Evolutionary conservation across 53 echinoderm and acorn worm species (phyloP), one percentile per base, ranked within the genome.

Genomic region (Stichopus horrens): DNA sequence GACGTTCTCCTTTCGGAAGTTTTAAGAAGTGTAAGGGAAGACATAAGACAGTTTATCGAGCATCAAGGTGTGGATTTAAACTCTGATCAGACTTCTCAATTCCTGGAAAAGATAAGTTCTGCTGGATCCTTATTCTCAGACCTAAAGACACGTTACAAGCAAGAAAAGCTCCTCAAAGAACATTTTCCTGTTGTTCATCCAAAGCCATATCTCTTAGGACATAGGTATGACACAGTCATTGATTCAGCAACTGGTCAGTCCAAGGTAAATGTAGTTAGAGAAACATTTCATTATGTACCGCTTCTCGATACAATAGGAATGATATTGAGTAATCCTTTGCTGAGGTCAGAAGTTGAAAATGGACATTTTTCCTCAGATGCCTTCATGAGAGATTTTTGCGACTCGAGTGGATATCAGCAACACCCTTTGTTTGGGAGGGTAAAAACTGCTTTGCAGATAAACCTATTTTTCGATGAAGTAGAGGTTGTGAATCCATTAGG

Each of bases 401-500:
- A 79, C 54, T 53, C 54, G 5, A 13, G 54, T 13, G 54, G n/a
- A 20, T 79, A 14, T 0, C 14, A 79, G 56, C 11, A 10, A 53
- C 55, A 55, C 16, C 79, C 57, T 6, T 13, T 54, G 6, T 79
- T 79, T 55, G 18, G 54, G 18, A 14, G 9, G 14, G 20, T 14
- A 54, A 79, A 79, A 18, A 18, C 21, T 83, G 88, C 88, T 23
- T 60, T 92, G 19, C 65, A 90, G 52, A 76, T 90, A 23, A 86
- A 90, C 51, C 77, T 91, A 53, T 93, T 88, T 74, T 88, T 90
- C 83, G 93, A 93, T 83, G 93, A 93, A 74, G 75, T 93, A 14
- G 93, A 93, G 74, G 93, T 90, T 13, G 90, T 83, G 4, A 93
- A 93, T n/a, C 88, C 92, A 6, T 19, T 92, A 8, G 93, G 93